Evolutionary conservation across 92 coral and sea anemone species (phyloP), one percentile per base, ranked within the genome.

Genomic region (Paramuricea clavata): DNA sequence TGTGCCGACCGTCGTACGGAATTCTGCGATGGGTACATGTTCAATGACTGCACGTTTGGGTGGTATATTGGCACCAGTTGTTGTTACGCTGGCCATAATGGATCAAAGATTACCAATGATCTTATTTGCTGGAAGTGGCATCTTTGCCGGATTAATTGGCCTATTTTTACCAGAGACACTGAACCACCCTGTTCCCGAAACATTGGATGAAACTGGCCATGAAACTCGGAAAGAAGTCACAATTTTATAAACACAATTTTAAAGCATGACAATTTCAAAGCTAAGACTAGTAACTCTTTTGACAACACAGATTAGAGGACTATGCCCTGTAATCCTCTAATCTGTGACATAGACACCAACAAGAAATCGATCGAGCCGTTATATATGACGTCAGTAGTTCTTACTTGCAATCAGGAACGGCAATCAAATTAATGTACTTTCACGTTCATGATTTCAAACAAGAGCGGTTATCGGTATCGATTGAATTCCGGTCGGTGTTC

Each of bases 1-100:
- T 36, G 77, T 85, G 25, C 95, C 95, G 33, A 93, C 95, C 3
- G 92, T 91, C 23, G 87, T 93, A 25, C 93, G 95, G 2, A 93
- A 90, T 78, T 67, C 87, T 61, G 95, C 94, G n/a, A 80, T 93
- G 85, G 95, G 92, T 5, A 81, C 87, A 25, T 83, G 73, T 21
- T 86, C 92, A 12, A 80, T 93, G 82, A 82, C 92, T 1, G 72
- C 69, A 56, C 92, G 93, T 25, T 35, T 62, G 41, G 95, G 95
- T 12, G 93, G 93, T 23, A 89, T 93, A n/a, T 57, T 85, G 16
- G 90, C 93, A 16, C 95, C 95, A 23, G 78, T 93, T 35, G 87
- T 82, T 8, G 93, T 93, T 5, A 77, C 92, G 41, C 79, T 93
- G 50, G 95, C 91, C 0, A 95, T 89, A 25, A 87, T 89, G 31